phyloP scores from a whole-genome alignment of 1,140 invertebrate species.

The Drosophila mauritiana region DNA sequence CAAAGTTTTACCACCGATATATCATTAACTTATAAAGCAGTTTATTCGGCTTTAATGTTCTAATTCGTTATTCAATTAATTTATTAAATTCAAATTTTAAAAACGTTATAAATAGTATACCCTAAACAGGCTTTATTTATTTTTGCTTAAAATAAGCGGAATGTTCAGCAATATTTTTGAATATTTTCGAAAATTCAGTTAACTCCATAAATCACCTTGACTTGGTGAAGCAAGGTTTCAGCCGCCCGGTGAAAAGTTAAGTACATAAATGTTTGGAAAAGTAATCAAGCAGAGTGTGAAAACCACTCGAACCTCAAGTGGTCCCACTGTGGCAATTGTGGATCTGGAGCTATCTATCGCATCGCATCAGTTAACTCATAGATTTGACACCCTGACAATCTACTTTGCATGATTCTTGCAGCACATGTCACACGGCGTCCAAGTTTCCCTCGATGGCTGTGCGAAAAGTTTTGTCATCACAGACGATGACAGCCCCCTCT shows the following conservation, averaged over 20 bases:
- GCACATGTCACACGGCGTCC: constrained; percentile 37
- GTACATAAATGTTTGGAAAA: constrained; percentile 2
- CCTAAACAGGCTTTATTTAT: too few species aligned
- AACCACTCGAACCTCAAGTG: neutral
- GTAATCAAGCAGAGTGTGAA: constrained; percentile 5
- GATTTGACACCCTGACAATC: constrained; percentile 48
- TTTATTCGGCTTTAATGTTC: too few species aligned
- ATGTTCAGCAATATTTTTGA: too few species aligned
- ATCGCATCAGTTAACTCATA: constrained; percentile 43
- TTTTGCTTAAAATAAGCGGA: too few species aligned
- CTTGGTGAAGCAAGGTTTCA: neutral
- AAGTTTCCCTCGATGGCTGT: constrained; percentile 19
- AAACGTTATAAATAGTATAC: too few species aligned
- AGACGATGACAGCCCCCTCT: neutral
- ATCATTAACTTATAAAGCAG: neutral
- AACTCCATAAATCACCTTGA: neutral
- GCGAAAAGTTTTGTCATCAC: constrained; percentile 47
- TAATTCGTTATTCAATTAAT: too few species aligned
- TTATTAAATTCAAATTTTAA: too few species aligned
- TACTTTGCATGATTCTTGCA: constrained; percentile 49
- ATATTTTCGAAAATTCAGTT: neutral
- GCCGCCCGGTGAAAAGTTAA: neutral
- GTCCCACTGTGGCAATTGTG: constrained; percentile 24
- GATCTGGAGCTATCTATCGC: constrained; percentile 25
- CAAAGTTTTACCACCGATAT: neutral